Base-by-base conservation (phyloP, 2,113 vertebrate genomes). In the Glaucomys volans region DNA sequence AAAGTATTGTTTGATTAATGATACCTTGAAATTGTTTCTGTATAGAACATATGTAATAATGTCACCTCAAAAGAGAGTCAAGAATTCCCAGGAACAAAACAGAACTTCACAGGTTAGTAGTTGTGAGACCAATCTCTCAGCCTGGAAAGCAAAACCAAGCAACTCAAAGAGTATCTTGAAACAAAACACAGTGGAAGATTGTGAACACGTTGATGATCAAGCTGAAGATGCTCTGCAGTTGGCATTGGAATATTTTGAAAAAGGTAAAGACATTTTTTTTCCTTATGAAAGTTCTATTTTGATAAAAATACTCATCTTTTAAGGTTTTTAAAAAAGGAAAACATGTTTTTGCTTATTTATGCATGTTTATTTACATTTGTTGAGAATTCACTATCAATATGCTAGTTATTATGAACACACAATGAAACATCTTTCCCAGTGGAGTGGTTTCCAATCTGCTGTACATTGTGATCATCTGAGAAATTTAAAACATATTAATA, bases 211-310 rank as follows among this genome's bases (percentile, higher is more conserved):
- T 40, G 32, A 37, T 4, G 6, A 72, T 95, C 40, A 96, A 94
- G 59, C 97, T 95, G 77, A 98, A 96, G 87, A 98, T 28, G 79
- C 91, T 96, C 93, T 97, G 26, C 97, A 98, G 69, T 92, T 85
- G 6, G 98, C 99, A 22, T 76, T 99, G 82, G 96, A 96, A 94
- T 47, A 97, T 93, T 99, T 99, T 96, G 91, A 99, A 81, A 98
- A 96, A 89, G 99, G 99, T 98, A 99, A 99, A 87, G 95, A 95
- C 64, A 97, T 98, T 57, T 98, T 99, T 99, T 98, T 98, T 97
- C 77, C 28, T 72, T 94, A 50, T 67, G 93, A 80, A 86, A 52
- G 42, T 26, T 8, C n/a, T 94, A 54, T 92, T 94, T 64, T 52
- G 88, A 17, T 93, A 72, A 95, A 79, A 77, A 37, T 86, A 30